These are phyloP conservation scores for Anthophora plumipes DNA, from an alignment of 2,888 invertebrate genomes.

Conservation along the genomic window DNA sequence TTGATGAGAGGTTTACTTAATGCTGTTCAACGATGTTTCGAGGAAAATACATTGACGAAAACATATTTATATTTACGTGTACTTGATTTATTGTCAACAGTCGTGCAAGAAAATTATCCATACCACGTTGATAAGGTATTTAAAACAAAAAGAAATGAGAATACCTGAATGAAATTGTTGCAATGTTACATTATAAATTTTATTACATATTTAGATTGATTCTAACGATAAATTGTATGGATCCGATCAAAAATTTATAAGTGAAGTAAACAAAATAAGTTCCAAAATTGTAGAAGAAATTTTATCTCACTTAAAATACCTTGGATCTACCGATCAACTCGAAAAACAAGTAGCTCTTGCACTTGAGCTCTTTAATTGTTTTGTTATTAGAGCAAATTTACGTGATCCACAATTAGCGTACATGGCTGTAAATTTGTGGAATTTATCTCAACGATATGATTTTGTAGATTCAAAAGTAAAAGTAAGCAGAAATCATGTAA, in stretches of 20 bases:
- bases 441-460: constrained; percentile 89
- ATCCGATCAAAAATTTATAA: constrained; percentile 93
- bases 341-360: constrained; percentile 90
- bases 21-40: constrained; percentile 91
- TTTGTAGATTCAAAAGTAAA: constrained; percentile 86
- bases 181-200: not conserved
- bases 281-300: constrained; percentile 92
- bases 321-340: constrained; percentile 87
- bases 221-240: constrained; percentile 97
- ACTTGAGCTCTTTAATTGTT: constrained; percentile 90
- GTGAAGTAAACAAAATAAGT: constrained; percentile 91
- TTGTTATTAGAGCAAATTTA: constrained; percentile 89
- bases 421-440: constrained; percentile 93
- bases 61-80: constrained; percentile 90
- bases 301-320: constrained; percentile 89
- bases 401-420: constrained; percentile 87
- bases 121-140: constrained; percentile 91
- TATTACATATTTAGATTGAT: constrained; percentile 88
- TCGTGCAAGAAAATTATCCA: constrained; percentile 92
- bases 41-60: constrained; percentile 88
- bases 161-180: not conserved
- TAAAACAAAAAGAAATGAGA: constrained; percentile 1
- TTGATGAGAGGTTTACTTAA: constrained; percentile 92
- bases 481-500: constrained; percentile 77
- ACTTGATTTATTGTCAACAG: constrained; percentile 91